Base-by-base conservation (phyloP, 2,113 vertebrate species). In the Pseudonaja textilis region DNA sequence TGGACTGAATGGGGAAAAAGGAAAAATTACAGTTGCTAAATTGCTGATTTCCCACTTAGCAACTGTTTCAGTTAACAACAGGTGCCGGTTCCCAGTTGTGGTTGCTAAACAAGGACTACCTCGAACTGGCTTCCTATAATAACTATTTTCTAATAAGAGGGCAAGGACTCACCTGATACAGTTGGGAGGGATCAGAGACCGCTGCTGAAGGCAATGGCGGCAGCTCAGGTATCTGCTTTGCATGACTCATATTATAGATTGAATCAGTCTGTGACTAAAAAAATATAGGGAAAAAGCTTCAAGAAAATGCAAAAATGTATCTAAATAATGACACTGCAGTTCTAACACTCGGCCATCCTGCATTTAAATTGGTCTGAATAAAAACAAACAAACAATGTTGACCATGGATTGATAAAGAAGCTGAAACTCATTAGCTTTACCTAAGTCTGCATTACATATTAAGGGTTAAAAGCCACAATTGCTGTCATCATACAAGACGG, bases 91-190 rank as follows among this genome's bases (percentile, higher is more conserved):
- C 69, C 69, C 69, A 39, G 34, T 39, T 81, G 69, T 39, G 69
- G 69, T 81, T 8, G 34, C 69, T 39, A 39, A 81, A 39, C 18
- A 34, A 81, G 69, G 34, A 39, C 34, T 22, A 39, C 2, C 69
- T 81, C 6, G 1, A 39, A n/a, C 16, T 39, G 69, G 14, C 20
- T 81, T 42, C 18, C 34, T 39, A 20, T 22, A 9, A 22, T 42
- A 39, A 4, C 18, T 81, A 22, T 81, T 8, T 81, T 81, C 18
- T 81, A 3, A 81, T 81, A 39, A 81, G 34, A n/a, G 16, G 39
- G 69, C 18, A 39, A 81, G 69, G 18, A 93, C 97, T 23, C 92
- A 99, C 99, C 98, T 98, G 93, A 93, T 97, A 97, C 22, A 97
- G 22, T 42, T 97, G 97, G 87, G 98, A 97, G 0, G 98, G 94